phyloP scores from a whole-genome alignment of 2,888 invertebrate species.

The Archaeoteleia sp. region DNA sequence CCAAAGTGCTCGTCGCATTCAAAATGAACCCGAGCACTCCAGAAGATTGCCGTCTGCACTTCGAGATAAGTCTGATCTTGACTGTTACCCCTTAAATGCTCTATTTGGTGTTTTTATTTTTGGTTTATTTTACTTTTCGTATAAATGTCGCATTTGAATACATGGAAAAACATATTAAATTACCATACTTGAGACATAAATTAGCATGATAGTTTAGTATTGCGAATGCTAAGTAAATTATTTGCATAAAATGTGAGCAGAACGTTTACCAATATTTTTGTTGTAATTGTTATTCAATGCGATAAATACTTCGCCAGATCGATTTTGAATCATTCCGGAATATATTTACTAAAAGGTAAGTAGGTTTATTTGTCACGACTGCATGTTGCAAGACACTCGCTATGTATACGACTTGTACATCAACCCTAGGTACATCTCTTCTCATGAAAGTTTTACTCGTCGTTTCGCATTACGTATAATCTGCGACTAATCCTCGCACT shows the following conservation, averaged over 20 bases:
- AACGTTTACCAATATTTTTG: too few species aligned
- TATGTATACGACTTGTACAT: conserved; percentile 43
- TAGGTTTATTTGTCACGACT: conserved; percentile 37
- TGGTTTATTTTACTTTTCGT: too few species aligned
- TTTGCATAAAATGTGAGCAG: too few species aligned
- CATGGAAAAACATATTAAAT: too few species aligned
- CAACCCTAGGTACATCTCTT: conserved; percentile 49
- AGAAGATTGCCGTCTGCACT: conserved; percentile 30
- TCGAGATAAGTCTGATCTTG: conserved; percentile 8
- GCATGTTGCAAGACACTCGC: conserved; percentile 26
- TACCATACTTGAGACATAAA: too few species aligned
- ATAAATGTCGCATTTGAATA: too few species aligned
- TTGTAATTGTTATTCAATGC: too few species aligned
- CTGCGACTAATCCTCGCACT: conserved; percentile 51
- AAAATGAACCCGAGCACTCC: conserved; percentile 34
- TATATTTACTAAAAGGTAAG: conserved; percentile 33
- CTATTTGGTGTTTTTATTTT: too few species aligned
- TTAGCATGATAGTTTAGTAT: too few species aligned
- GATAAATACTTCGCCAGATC: too few species aligned
- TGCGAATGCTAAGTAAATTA: too few species aligned
- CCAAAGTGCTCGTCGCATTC: conserved; percentile 49
- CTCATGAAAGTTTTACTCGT: conserved; percentile 56
- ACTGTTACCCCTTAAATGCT: conserved; percentile 22
- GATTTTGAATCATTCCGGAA: conserved; percentile 16
- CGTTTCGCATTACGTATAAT: conserved; percentile 55